Conservation (phyloP, 2,113 vertebrate species). For the Psittacara wagleri region DNA sequence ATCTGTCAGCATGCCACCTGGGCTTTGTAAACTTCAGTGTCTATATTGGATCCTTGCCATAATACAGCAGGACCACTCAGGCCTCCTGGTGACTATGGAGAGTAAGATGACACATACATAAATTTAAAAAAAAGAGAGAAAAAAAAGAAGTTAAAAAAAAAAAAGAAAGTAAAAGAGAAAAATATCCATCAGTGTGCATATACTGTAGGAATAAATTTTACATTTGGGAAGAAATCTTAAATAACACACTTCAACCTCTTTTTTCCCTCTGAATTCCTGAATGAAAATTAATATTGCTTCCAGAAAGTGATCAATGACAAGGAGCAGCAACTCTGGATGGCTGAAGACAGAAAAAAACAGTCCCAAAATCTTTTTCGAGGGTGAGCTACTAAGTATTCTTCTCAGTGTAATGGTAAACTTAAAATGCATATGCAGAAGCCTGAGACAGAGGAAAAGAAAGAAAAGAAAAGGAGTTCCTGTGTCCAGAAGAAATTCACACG, state of each 20-base stretch:
- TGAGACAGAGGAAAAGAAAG: background rate
- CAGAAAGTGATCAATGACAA: background rate
- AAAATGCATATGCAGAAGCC: background rate
- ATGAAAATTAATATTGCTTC: background rate
- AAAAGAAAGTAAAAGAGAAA: background rate
- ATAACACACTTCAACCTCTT: background rate
- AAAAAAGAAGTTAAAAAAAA: rapidly evolving
- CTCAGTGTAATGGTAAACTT: background rate
- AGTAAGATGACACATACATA: background rate
- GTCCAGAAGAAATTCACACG: background rate
- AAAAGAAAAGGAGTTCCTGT: background rate
- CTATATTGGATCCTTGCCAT: background rate
- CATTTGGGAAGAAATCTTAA: background rate
- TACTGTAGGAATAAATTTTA: background rate
- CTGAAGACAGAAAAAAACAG: background rate
- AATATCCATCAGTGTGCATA: rapidly evolving
- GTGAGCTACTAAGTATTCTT: background rate
- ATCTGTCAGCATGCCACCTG: background rate
- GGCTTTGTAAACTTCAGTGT: conserved; percentile 13
- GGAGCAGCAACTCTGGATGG: background rate
- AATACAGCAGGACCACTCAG: background rate
- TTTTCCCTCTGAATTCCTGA: background rate
- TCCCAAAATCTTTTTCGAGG: background rate
- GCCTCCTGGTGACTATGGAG: background rate
- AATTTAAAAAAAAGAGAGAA: background rate